Percentiles rank a stretch among this genome's conserved stretches.
Evolutionary conservation across 2,113 vertebrate species (phyloP).

Genomic region (Podarcis muralis): DNA sequence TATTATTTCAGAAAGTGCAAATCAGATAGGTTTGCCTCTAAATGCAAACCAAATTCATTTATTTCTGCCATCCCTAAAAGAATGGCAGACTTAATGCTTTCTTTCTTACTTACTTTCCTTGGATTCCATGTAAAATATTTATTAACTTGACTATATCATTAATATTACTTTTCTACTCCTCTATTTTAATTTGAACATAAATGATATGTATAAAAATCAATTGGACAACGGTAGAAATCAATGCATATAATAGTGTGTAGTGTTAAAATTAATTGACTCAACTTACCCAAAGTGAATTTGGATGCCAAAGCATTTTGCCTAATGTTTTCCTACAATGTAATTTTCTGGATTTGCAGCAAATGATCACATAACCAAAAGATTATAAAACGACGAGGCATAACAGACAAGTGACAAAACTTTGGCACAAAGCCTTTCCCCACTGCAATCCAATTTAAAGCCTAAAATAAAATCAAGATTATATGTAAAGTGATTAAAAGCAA

Average conservation of each 20-base stretch:
- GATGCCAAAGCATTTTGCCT: not conserved
- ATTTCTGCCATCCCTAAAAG: too few species aligned
- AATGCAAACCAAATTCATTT: too few species aligned
- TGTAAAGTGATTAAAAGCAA: constrained; percentile 37
- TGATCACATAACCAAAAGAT: not conserved
- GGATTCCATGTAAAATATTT: not conserved
- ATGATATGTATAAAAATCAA: not conserved
- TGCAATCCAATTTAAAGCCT: not conserved
- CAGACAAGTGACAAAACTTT: not conserved
- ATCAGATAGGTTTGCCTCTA: too few species aligned
- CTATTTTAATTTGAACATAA: not conserved
- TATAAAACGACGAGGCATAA: not conserved
- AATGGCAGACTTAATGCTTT: too few species aligned
- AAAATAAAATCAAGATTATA: constrained; percentile 40
- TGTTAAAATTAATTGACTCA: not conserved
- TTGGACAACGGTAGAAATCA: not conserved
- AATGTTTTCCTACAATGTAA: not conserved
- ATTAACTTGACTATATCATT: not conserved
- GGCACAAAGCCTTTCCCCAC: not conserved
- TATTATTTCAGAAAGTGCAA: too few species aligned
- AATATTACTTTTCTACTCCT: constrained; percentile 1
- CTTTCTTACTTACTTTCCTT: not conserved
- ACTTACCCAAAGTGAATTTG: constrained; percentile 7
- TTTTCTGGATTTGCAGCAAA: constrained; percentile 7
- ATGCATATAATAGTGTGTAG: not conserved